These are phyloP conservation scores for Alosa alosa DNA, from an alignment of 2,113 vertebrate genomes.

Conservation along the genomic window DNA sequence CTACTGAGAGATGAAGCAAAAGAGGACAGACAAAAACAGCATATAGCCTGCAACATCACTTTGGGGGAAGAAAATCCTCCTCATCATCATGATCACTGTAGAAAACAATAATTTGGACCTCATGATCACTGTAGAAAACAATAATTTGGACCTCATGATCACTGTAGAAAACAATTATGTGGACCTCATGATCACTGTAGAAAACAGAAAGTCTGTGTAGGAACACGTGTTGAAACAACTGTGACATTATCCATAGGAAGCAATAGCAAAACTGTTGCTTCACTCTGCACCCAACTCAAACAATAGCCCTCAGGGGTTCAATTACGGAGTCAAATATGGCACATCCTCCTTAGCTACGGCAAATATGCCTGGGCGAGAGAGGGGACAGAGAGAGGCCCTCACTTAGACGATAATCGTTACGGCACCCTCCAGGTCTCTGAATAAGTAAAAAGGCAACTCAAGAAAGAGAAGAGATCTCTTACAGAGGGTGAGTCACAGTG, in stretches of 20 bases:
- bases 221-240: too few species aligned
- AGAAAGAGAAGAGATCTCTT: slow-evolving; percentile 54
- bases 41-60: too few species aligned
- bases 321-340: not conserved
- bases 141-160: too few species aligned
- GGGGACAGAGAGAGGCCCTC: not conserved
- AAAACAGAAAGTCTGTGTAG: too few species aligned
- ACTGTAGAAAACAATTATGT: too few species aligned
- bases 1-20: not conserved
- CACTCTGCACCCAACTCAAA: not conserved
- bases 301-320: not conserved
- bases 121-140: too few species aligned
- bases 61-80: too few species aligned
- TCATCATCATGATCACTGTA: too few species aligned
- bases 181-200: too few species aligned
- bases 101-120: too few species aligned
- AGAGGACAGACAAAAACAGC: not conserved
- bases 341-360: not conserved
- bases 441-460: slow-evolving; percentile 62
- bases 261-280: too few species aligned
- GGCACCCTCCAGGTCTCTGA: slow-evolving; percentile 52
- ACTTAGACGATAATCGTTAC: slow-evolving; percentile 46
- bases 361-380: not conserved
- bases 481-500: not conserved
- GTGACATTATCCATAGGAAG: too few species aligned